Conservation (phyloP, 2,113 vertebrate genomes). For the Charadrius vociferus region DNA sequence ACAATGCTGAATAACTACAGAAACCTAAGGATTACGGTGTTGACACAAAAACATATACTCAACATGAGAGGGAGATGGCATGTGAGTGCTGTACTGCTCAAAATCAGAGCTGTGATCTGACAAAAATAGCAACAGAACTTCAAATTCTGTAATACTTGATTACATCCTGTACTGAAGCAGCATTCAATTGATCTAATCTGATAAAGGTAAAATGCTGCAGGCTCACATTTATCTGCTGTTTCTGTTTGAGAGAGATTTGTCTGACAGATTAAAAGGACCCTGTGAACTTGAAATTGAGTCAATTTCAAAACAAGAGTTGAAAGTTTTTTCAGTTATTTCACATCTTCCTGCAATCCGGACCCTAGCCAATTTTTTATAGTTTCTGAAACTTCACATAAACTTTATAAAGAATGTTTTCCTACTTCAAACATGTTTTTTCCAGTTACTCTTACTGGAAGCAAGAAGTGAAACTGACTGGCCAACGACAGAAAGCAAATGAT, state of each 20-base stretch:
- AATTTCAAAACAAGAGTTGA: conserved; percentile 30
- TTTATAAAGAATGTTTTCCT: neutral
- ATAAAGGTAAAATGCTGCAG: conserved; percentile 24
- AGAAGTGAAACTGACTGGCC: neutral
- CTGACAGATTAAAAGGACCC: conserved; percentile 29
- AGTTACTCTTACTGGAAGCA: neutral
- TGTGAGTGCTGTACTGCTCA: neutral
- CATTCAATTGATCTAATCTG: conserved; percentile 17
- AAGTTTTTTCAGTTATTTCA: conserved; percentile 21
- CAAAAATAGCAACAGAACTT: neutral
- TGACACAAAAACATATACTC: neutral
- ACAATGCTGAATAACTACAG: neutral
- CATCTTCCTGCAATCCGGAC: neutral
- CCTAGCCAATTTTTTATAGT: neutral
- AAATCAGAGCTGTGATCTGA: neutral
- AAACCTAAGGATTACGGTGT: neutral
- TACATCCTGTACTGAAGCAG: conserved; percentile 1
- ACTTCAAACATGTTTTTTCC: neutral
- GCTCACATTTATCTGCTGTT: conserved; percentile 18
- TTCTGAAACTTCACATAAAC: neutral
- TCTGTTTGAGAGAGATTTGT: conserved; percentile 20
- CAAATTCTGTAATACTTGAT: conserved; percentile 10
- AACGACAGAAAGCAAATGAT: neutral
- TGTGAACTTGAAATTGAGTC: neutral
- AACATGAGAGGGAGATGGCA: neutral